Percentiles rank a stretch among this genome's conserved stretches.
Conservation (phyloP, 2,797 vertebrate genomes). For the Darevskia nairensis region DNA sequence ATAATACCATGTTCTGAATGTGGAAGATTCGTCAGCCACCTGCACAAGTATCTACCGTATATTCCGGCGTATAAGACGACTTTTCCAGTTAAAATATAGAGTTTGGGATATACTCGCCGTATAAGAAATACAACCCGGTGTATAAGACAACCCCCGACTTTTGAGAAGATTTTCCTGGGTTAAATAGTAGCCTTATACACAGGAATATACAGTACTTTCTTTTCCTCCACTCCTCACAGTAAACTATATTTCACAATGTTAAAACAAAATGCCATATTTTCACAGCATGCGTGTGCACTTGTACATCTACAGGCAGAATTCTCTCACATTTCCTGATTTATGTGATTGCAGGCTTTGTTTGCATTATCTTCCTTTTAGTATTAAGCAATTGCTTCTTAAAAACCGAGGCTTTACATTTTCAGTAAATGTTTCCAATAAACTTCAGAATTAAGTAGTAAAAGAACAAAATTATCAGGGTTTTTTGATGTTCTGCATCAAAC, state of each 20-base stretch:
- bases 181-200: no score
- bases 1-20: background rate
- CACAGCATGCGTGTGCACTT: background rate
- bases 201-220: no score
- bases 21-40: background rate
- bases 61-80: no score
- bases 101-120: no score
- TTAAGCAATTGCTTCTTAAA: background rate
- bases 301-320: rapidly evolving
- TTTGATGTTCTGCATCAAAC: background rate
- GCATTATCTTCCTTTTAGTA: background rate
- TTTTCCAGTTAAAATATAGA: no score
- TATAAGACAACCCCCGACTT: no score
- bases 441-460: background rate
- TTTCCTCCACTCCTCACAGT: background rate
- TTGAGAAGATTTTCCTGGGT: no score
- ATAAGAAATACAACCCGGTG: no score
- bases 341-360: background rate
- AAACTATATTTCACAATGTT: rapidly evolving
- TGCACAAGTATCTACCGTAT: background rate
- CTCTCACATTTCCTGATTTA: background rate
- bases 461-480: background rate
- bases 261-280: background rate
- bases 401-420: background rate
- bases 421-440: background rate